phyloP scores from a whole-genome alignment of 1,140 invertebrate species.

The Heliothis subflexa region DNA sequence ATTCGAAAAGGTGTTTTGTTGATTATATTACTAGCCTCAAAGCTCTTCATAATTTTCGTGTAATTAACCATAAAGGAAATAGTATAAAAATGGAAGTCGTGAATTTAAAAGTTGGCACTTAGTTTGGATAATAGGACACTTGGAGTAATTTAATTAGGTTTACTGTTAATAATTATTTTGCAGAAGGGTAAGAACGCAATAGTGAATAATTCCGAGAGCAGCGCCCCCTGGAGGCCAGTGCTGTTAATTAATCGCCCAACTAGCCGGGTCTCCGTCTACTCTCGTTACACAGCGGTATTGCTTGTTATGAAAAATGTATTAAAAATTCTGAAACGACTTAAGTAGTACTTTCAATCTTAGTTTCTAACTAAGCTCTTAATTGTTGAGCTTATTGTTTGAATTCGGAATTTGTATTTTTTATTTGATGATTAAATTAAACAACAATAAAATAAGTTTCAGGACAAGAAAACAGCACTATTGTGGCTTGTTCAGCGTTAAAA shows the following conservation, averaged over 20 bases:
- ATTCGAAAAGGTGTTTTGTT: background rate
- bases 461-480: too few species aligned
- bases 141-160: conserved; percentile 59
- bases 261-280: conserved; percentile 53
- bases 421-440: background rate
- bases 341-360: conserved; percentile 24
- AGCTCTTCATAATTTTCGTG: conserved; percentile 1
- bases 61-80: background rate
- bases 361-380: conserved; percentile 15
- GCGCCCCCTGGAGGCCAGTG: conserved; percentile 54
- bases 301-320: conserved; percentile 53
- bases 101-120: conserved; percentile 37
- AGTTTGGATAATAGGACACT: conserved; percentile 49
- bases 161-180: conserved; percentile 62
- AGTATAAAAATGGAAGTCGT: background rate
- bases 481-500: too few species aligned
- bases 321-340: conserved; percentile 33
- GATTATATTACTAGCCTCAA: background rate
- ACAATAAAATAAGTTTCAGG: background rate
- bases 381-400: conserved; percentile 16
- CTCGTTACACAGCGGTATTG: conserved; percentile 49
- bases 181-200: conserved; percentile 56
- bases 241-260: conserved; percentile 61
- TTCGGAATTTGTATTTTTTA: background rate
- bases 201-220: conserved; percentile 57